Base-by-base conservation (phyloP, 2,888 invertebrate species). In the Noctuana brunneofusca region DNA sequence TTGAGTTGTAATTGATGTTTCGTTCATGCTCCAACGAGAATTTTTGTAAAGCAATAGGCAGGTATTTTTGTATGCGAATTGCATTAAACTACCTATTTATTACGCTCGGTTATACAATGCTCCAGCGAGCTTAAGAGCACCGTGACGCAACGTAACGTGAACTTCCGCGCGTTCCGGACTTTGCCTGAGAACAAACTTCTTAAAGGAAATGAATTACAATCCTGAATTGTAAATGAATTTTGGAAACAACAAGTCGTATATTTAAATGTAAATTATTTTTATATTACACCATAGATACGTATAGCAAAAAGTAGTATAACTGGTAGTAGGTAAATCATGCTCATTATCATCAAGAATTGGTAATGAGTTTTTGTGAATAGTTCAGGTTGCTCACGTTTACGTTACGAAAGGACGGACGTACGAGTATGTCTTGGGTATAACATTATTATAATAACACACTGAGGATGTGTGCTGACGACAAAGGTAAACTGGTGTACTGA, bases 131-230 rank as follows among this genome's bases (percentile, higher is more conserved):
- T 30, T 62, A 20, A 55, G 38, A 38, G 49, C 41, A 49, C 55
- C 55, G 55, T 55, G 48, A 62, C 27, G 55, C 16, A 27, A 20
- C 18, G 27, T 58, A 64, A 54, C 27, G 58, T 38, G 67, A 70
- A 75, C 76, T 78, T 78, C 77, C 78, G 74, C 68, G 70, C 75
- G 82, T 83, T 85, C 78, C 81, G 77, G 79, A 64, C 69, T 66
- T 64, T 78, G 80, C 76, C 78, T 86, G 81, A 74, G 84, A 86
- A 83, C 75, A 71, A 65, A 53, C n/a, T 53, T 38, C 56, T 58
- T 56, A 54, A 58, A 63, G 65, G 60, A 64, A 64, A 64, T 58
- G 59, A 63, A 35, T 48, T 54, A 35, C 14, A 46, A 54, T 58
- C 18, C 4, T 18, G 24, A 55, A 62, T 54, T 46, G 24, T 55